Base-by-base conservation (phyloP, 2,888 invertebrate genomes). In the Meghimatium bilineatum region DNA sequence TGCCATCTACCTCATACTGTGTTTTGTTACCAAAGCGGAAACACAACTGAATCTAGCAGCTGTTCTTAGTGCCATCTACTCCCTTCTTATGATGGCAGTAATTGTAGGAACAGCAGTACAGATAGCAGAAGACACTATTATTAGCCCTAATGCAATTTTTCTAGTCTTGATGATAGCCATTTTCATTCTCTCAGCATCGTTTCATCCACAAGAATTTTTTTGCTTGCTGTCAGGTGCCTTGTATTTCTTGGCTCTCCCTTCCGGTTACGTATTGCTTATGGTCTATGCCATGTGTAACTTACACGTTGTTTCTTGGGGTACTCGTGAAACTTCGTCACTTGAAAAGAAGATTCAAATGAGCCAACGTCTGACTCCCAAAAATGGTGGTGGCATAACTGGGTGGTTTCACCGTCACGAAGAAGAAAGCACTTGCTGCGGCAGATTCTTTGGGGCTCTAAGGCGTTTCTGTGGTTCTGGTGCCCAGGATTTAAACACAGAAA, bases 301-400 rank as follows among this genome's bases (percentile, higher is more conserved):
- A 94, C 97, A 98, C 93, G 96, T 97, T 91, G 96, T 98, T 2
- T 96, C 96, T 0, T 98, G 98, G 98, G 98, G 98, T 8, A 98
- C 98, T 0, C 95, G 98, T 85, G 98, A 98, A 82, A 86, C 85
- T 34, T 84, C 87, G 5, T 69, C 86, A 34, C 84, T 80, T 26
- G 86, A 85, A 60, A 85, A 79, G 69, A 87, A 87, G 75, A 85
- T 86, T 1, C 87, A 88, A 80, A 79, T 86, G n/a, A 81, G 81
- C 34, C 84, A 85, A 49, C 78, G 77, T 8, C 80, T 84, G 52
- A 34, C 44, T 14, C 81, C 83, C 26, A 85, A 74, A 26, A 82
- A 80, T 60, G 83, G 83, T 23, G 79, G 85, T 1, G 83, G 85
- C 26, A 81, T 85, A 71, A 86, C 87, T 87, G 85, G 86, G 14